phyloP scores from a whole-genome alignment of 2,888 invertebrate genomes.

The Megastigmus dorsalis region DNA sequence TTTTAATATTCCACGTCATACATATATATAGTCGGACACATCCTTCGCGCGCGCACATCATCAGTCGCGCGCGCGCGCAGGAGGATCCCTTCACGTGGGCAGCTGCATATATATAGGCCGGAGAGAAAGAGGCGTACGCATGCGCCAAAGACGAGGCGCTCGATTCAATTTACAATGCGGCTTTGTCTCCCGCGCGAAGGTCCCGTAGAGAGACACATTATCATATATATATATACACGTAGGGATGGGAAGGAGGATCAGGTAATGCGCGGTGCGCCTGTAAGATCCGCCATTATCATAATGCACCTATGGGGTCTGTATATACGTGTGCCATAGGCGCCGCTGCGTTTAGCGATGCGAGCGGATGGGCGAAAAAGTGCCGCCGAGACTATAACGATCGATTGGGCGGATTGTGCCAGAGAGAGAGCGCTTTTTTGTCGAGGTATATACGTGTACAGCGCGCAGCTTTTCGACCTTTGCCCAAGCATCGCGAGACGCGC shows the following conservation, averaged over 20 bases:
- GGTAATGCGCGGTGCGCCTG: no score
- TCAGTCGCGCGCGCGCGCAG: not conserved
- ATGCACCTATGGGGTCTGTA: not conserved
- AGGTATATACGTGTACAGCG: no score
- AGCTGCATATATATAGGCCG: not conserved
- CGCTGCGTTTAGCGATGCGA: slow-evolving; percentile 28
- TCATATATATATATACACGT: no score
- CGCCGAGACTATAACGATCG: slow-evolving; percentile 36
- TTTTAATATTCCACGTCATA: no score
- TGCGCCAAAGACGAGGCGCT: slow-evolving; percentile 22
- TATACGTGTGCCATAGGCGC: no score
- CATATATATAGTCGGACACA: no score
- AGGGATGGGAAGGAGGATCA: no score
- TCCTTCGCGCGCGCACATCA: not conserved
- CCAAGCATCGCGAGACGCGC: no score
- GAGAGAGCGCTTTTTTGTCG: no score
- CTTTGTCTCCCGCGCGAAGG: slow-evolving; percentile 66
- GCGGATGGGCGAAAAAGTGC: not conserved
- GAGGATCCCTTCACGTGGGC: not conserved
- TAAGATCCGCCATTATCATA: slow-evolving; percentile 5
- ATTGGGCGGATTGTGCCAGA: slow-evolving; percentile 14
- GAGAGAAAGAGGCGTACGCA: no score
- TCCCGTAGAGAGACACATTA: no score
- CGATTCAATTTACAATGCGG: slow-evolving; percentile 72
- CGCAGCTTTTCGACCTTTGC: no score